Conservation (phyloP, 2,888 invertebrate species). For the Amphipoea lucens region DNA sequence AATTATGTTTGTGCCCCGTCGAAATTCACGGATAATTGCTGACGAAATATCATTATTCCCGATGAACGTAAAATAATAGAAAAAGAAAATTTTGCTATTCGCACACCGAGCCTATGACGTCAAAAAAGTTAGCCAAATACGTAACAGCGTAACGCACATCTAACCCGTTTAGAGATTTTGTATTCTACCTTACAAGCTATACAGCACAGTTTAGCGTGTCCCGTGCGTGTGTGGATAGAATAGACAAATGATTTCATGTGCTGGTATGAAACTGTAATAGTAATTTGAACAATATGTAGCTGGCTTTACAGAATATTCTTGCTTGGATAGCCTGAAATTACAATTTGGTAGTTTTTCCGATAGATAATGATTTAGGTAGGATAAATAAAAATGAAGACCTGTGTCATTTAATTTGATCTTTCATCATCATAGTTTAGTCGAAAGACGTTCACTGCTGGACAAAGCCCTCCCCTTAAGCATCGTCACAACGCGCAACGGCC, state of each 20-base stretch:
- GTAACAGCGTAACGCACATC: neutral
- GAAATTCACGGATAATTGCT: conserved; percentile 10
- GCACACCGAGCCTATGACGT: conserved; percentile 48
- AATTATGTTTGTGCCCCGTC: neutral
- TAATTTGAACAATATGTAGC: conserved; percentile 30
- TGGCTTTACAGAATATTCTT: conserved; percentile 31
- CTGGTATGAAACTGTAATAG: conserved; percentile 27
- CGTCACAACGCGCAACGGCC: too few relatives aligned
- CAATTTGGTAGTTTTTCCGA: neutral
- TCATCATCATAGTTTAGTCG: neutral
- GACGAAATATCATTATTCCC: conserved; percentile 30
- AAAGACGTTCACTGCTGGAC: neutral
- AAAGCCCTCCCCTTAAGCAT: neutral
- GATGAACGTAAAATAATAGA: conserved; percentile 36
- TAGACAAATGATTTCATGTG: conserved; percentile 44
- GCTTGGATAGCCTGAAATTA: conserved; percentile 19
- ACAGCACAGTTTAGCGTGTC: conserved; percentile 10
- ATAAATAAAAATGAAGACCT: neutral
- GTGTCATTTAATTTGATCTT: neutral
- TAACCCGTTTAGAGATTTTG: neutral
- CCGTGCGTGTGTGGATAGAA: neutral
- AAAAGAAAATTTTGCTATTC: conserved; percentile 49
- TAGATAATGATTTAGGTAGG: neutral
- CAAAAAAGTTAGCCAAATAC: conserved; percentile 6
- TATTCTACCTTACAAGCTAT: accelerated